Base-by-base conservation (phyloP, 2,888 invertebrate species). In the Phyllotreta striolata region DNA sequence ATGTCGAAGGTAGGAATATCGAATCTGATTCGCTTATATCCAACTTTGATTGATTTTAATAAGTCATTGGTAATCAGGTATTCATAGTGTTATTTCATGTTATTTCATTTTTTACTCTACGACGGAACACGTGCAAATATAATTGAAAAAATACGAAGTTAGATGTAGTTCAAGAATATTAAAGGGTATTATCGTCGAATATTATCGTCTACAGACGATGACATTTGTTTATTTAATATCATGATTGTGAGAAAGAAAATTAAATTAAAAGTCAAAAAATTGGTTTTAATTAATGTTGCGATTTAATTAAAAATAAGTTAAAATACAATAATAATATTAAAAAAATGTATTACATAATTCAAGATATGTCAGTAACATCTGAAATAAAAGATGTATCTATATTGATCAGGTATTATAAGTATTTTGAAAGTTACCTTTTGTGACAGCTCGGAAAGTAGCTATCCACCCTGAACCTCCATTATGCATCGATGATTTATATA, bases 391-490 rank as follows among this genome's bases (percentile, higher is more conserved):
- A 55, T 34, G 24, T 24, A 40, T n/a, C 10, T 35, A 39, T 14
- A 44, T 43, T 44, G 8, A 44, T 52, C 8, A 8, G 43, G 24
- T 37, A 51, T 12, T 57, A 49, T n/a, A 38, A 12, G 12, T 13
- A 51, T 51, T 43, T 46, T 10, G 8, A 2, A 37, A 10, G 24
- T 61, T 51, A 67, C 69, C 69, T 61, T 52, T 57, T 55, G 61
- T 47, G 39, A 72, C 67, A 61, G 72, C 73, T 66, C 71, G 70
- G 55, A 73, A 77, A 35, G 41, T 9, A 46, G 71, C 73, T 12
- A 68, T 7, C 76, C 76, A 77, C 59, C 77, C 77, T 43, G 54
- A 69, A 49, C 76, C 76, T 8, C 70, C 73, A 67, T 77, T 77
- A 14, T 71, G 68, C 41, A 69, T 52, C 24, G 76, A 73, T 41